These are phyloP conservation scores for Variabilichromis moorii DNA, from an alignment of 2,113 vertebrate species.

Conservation along the genomic window DNA sequence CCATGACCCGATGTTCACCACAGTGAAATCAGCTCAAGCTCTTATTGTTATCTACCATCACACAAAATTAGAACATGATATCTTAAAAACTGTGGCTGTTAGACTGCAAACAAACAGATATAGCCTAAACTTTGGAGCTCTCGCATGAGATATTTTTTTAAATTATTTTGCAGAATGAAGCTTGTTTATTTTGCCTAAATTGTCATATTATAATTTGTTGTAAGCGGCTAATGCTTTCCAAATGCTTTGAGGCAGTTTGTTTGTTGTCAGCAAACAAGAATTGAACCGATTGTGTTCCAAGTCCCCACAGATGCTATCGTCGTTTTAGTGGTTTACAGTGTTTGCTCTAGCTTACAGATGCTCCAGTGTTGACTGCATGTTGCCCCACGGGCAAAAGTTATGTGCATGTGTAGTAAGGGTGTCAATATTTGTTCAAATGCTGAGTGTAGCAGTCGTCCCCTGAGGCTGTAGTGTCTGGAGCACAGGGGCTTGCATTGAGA, in stretches of 20 bases:
- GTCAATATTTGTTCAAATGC: not conserved
- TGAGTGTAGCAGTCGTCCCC: not conserved
- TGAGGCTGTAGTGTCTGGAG: not conserved
- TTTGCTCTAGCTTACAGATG: not conserved
- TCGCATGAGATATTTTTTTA: accelerated
- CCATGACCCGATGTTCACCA: not conserved
- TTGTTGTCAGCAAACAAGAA: not conserved
- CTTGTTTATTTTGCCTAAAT: not conserved
- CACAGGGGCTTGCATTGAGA: not conserved
- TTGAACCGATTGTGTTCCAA: not conserved
- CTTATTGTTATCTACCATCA: not conserved
- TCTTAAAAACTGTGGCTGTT: not conserved
- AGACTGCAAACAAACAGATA: not conserved
- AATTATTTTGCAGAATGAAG: not conserved
- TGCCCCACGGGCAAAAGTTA: not conserved
- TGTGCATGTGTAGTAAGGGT: not conserved
- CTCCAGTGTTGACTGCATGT: not conserved
- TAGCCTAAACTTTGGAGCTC: not conserved
- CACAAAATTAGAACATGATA: not conserved
- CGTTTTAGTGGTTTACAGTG: not conserved
- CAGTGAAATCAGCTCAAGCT: not conserved
- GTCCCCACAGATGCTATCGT: not conserved
- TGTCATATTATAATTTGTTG: not conserved
- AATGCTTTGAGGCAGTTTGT: not conserved
- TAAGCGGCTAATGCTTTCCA: not conserved